A percentile compares a stretch with the other conserved stretches of the same genome.
These are phyloP conservation scores for Meta bourneti DNA, from an alignment of 2,888 invertebrate genomes.

Conservation along the genomic window DNA sequence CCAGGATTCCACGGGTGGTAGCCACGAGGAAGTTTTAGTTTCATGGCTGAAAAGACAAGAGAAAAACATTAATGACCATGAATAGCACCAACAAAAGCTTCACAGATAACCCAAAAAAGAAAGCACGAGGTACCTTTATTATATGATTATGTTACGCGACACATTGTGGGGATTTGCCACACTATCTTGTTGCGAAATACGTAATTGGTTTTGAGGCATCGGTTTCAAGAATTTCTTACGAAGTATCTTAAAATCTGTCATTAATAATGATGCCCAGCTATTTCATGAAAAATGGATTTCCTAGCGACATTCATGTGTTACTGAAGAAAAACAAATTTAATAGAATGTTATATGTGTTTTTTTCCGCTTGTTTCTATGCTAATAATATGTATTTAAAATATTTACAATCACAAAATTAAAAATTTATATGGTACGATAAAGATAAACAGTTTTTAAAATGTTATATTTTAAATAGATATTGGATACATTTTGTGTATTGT, in stretches of 20 bases:
- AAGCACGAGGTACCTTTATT: neutral
- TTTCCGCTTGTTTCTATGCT: too few relatives aligned
- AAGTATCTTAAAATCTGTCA: neutral
- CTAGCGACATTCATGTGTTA: too few relatives aligned
- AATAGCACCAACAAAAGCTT: neutral
- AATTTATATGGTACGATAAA: too few relatives aligned
- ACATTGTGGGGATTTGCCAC: neutral
- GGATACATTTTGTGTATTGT: too few relatives aligned
- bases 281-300: neutral
- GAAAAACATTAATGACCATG: constrained; percentile 8
- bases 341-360: too few relatives aligned
- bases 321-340: too few relatives aligned
- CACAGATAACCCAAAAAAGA: neutral
- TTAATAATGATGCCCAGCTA: neutral
- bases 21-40: constrained; percentile 91
- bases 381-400: too few relatives aligned
- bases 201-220: neutral
- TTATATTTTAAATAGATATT: too few relatives aligned
- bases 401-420: too few relatives aligned
- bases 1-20: constrained; percentile 94
- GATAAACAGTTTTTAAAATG: too few relatives aligned
- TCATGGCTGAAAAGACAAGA: constrained; percentile 86
- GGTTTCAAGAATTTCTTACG: neutral
- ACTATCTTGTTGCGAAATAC: neutral
- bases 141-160: neutral